Base-by-base conservation (phyloP, 2,888 invertebrate genomes). In the Trissolcus brochymenae region DNA sequence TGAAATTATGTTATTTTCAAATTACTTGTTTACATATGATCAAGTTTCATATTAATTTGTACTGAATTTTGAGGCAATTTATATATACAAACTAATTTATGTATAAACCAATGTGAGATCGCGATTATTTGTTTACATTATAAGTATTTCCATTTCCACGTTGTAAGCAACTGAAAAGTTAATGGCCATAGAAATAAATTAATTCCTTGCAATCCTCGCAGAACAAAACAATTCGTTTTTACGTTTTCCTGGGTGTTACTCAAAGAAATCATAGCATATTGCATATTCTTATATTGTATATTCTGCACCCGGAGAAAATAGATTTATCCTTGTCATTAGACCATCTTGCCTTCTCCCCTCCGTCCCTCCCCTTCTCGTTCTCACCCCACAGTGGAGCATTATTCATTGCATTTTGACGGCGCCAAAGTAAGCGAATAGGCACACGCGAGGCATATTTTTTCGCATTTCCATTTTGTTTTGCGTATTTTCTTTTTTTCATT, bases 301-400 rank as follows among this genome's bases (percentile, higher is more conserved):
- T 86, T 84, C 84, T 78, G 60, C 78, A 64, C 79, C 73, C 84
- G 84, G 83, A 82, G 82, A 82, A 84, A 86, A 87, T 85, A 85
- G 84, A 86, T 87, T 86, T 86, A 86, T 85, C 82, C 79, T 78
- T 75, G 81, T 76, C 80, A 79, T 79, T 50, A 61, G 76, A 62
- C 79, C 77, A 72, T 78, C 65, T 68, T 66, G 68, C 54, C 76
- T 76, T 60, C 72, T 73, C 67, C 21, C 21, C 21, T 21, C 21
- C 21, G 4, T n/a, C n/a, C n/a, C n/a, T n/a, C n/a, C 21, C 21
- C 4, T 78, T 64, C 59, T 54, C n/a, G n/a, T 50, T 65, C 51
- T 51, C 43, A 62, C 53, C 56, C 35, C 29, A 35, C 59, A 51
- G 46, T 61, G 59, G 55, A 59, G 66, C 78, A 81, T 84, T 83